Conservation (phyloP, 2,113 vertebrate genomes). For the Aplodontia rufa region DNA sequence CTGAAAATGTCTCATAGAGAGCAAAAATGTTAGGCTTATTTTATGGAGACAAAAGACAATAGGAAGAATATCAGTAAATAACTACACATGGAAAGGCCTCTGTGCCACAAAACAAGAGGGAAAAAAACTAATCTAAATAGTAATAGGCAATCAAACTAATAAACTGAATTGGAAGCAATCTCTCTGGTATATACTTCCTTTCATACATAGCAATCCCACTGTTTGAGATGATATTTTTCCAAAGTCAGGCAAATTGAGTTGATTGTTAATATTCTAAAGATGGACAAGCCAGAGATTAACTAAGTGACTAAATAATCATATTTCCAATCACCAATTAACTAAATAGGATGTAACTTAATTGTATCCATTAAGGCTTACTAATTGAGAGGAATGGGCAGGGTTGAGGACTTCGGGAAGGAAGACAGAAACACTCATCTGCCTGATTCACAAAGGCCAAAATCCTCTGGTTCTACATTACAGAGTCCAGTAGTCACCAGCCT, state of each 20-base stretch:
- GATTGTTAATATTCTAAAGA: slow-evolving; percentile 56
- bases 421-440: neutral
- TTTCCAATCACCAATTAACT: slow-evolving; percentile 52
- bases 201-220: neutral
- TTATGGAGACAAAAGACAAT: slow-evolving; percentile 22
- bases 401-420: neutral
- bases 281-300: slow-evolving; percentile 33
- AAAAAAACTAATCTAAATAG: neutral
- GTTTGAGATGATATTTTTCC: neutral
- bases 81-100: neutral
- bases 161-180: neutral
- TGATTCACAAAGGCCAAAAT: neutral
- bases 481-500: neutral
- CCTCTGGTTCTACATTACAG: neutral
- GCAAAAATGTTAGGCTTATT: neutral
- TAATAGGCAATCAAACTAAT: slow-evolving; percentile 34
- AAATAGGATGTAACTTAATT: slow-evolving; percentile 49
- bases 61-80: neutral
- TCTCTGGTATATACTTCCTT: neutral
- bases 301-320: slow-evolving; percentile 21
- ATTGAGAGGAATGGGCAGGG: slow-evolving; percentile 29
- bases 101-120: neutral
- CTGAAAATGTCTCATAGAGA: neutral
- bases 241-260: slow-evolving; percentile 18
- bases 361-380: slow-evolving; percentile 4